Conservation (phyloP, 2,888 invertebrate genomes). For the Nymphalis polychloros region DNA sequence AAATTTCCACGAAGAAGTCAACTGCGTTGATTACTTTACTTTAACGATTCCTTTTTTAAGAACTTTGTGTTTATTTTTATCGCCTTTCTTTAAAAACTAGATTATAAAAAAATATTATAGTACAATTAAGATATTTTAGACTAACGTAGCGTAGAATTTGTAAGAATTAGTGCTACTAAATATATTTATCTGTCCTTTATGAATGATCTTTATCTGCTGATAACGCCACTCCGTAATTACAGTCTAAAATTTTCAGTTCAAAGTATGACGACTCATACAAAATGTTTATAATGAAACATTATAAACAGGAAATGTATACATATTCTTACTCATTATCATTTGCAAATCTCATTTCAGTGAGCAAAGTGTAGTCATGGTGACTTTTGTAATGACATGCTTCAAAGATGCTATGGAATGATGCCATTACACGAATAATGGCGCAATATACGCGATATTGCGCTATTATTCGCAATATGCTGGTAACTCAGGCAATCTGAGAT, state of each 20-base stretch:
- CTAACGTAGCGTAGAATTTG: no score
- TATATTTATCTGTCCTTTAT: no score
- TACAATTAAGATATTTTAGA: no score
- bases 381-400: slow-evolving; percentile 66
- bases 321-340: slow-evolving; percentile 50
- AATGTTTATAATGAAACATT: slow-evolving; percentile 24
- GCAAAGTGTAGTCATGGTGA: slow-evolving; percentile 63
- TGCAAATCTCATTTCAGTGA: slow-evolving; percentile 62
- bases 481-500: slow-evolving; percentile 73
- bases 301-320: slow-evolving; percentile 27
- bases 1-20: slow-evolving; percentile 35
- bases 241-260: background rate
- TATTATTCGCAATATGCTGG: slow-evolving; percentile 67
- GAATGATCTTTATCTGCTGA: no score
- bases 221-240: no score
- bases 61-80: slow-evolving; percentile 11
- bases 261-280: background rate
- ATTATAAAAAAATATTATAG: background rate
- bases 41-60: slow-evolving; percentile 32
- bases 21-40: slow-evolving; percentile 32
- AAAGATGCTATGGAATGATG: slow-evolving; percentile 63
- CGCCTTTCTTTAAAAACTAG: background rate
- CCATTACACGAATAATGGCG: slow-evolving; percentile 71
- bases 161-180: no score
- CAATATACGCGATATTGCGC: slow-evolving; percentile 68